Evolutionary conservation across 2,797 vertebrate genomes (phyloP).

Genomic region (Zalophus californianus): DNA sequence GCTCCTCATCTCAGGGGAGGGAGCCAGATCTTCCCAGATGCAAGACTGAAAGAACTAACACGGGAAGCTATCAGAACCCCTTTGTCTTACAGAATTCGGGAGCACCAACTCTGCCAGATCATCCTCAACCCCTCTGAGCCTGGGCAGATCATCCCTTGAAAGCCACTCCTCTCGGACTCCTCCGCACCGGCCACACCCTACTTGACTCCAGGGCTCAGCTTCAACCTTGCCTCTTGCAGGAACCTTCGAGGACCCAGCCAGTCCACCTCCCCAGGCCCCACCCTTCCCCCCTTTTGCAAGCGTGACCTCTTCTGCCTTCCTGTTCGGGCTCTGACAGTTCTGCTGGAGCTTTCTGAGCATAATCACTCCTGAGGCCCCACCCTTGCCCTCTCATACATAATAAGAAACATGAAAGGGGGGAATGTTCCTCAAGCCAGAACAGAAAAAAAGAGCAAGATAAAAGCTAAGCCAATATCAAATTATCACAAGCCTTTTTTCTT

Average conservation of each 20-base stretch:
- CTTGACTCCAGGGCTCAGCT: not conserved
- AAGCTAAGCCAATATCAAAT: slow-evolving; percentile 5
- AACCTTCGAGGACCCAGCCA: rapidly evolving
- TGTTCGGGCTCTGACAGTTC: not conserved
- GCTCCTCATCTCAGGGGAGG: not conserved
- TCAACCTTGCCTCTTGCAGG: not conserved
- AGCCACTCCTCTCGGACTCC: not conserved
- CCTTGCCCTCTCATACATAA: not conserved
- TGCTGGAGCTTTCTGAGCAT: no score
- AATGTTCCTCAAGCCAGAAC: not conserved
- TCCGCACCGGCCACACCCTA: not conserved
- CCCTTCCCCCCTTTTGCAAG: not conserved
- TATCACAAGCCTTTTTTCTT: not conserved
- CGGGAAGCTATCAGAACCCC: not conserved
- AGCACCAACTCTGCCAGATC: not conserved
- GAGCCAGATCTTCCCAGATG: not conserved
- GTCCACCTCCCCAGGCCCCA: rapidly evolving
- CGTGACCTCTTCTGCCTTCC: not conserved
- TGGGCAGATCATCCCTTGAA: not conserved
- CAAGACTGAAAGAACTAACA: not conserved
- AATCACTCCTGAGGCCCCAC: not conserved
- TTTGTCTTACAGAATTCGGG: not conserved
- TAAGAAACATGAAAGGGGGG: not conserved
- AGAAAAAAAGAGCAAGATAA: not conserved
- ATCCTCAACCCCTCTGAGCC: not conserved